phyloP scores from a whole-genome alignment of 2,113 vertebrate genomes.

The Pollachius pollachius region DNA sequence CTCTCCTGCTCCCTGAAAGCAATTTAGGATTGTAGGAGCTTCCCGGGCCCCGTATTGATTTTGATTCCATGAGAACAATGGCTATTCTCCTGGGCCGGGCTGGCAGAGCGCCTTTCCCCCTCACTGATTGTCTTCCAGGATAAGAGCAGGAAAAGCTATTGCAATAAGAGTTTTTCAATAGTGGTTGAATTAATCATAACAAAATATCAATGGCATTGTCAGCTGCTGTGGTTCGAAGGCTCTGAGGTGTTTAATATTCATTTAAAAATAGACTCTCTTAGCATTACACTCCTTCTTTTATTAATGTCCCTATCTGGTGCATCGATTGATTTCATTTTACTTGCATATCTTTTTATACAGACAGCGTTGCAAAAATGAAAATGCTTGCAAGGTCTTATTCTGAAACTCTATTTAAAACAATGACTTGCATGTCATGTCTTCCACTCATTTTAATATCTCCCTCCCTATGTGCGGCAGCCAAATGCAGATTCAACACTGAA shows the following conservation, averaged over 20 bases:
- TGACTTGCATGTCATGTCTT: neutral
- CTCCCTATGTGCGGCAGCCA: neutral
- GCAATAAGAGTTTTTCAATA: slow-evolving; percentile 46
- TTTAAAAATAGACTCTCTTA: slow-evolving; percentile 37
- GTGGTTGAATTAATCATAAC: slow-evolving; percentile 55
- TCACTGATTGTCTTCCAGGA: neutral
- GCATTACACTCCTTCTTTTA: slow-evolving; percentile 40
- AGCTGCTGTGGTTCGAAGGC: slow-evolving; percentile 40
- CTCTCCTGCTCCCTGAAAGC: slow-evolving; percentile 35
- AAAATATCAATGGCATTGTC: slow-evolving; percentile 51
- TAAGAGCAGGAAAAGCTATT: slow-evolving; percentile 5
- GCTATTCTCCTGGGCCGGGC: slow-evolving; percentile 30
- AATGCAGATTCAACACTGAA: neutral
- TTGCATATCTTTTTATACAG: neutral
- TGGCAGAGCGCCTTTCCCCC: slow-evolving; percentile 25
- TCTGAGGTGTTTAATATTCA: slow-evolving; percentile 57
- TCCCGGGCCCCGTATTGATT: slow-evolving; percentile 43
- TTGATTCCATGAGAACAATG: slow-evolving; percentile 32
- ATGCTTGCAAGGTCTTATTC: neutral
- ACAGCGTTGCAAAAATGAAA: slow-evolving; percentile 10
- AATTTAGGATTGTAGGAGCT: slow-evolving; percentile 22
- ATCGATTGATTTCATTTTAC: slow-evolving; percentile 43
- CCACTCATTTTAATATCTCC: neutral
- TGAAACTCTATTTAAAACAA: slow-evolving; percentile 6
- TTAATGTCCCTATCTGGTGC: slow-evolving; percentile 50